These are phyloP conservation scores for Parotia lawesii DNA, from an alignment of 2,113 vertebrate genomes.

Conservation along the genomic window DNA sequence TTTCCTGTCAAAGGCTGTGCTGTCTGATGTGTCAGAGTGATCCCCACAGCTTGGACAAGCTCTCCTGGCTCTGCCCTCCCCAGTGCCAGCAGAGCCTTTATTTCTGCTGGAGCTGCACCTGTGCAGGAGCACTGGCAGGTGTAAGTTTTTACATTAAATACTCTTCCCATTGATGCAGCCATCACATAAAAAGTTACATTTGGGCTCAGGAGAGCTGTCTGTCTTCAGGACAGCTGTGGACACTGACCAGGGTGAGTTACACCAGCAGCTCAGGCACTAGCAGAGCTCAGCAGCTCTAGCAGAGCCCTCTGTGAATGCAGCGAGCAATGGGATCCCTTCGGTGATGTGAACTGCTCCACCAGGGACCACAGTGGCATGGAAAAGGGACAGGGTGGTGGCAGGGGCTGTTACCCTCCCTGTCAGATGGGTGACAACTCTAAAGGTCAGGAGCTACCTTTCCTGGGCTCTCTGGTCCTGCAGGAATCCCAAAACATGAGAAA, in stretches of 20 bases:
- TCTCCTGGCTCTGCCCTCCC: background rate
- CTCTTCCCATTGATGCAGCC: background rate
- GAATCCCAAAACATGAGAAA: background rate
- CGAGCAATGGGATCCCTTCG: background rate
- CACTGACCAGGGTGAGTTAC: background rate
- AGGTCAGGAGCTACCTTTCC: background rate
- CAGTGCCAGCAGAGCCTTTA: background rate
- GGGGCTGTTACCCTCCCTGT: background rate
- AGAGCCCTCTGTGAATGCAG: background rate
- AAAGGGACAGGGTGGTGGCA: background rate
- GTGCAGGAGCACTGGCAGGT: background rate
- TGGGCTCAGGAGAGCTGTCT: background rate
- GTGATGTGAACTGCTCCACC: background rate
- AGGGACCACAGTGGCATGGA: background rate
- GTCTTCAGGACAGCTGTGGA: background rate
- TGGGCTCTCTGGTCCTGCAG: background rate
- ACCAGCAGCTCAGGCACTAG: background rate
- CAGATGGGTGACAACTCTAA: background rate
- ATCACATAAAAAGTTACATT: background rate
- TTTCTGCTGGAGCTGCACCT: background rate
- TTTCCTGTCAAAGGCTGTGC: background rate
- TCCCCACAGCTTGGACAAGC: background rate
- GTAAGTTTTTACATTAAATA: background rate
- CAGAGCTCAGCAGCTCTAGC: background rate
- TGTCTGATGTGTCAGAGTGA: background rate